phyloP scores from a whole-genome alignment of 92 coral and sea anemone genomes.

The Siderastrea radians region DNA sequence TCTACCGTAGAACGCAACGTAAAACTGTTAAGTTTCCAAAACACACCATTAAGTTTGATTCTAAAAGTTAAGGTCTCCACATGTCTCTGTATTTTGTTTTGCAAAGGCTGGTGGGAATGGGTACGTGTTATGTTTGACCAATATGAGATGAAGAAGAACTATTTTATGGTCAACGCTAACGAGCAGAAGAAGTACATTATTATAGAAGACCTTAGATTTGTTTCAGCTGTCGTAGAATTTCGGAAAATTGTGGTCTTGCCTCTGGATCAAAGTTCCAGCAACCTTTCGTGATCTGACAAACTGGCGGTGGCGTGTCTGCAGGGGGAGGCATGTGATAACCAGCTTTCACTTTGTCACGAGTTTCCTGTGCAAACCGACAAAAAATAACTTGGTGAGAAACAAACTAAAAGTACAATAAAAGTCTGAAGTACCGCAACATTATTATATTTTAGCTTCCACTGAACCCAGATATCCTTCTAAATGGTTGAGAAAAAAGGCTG shows the following conservation, averaged over 20 bases:
- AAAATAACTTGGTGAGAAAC: neutral
- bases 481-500: too few species aligned
- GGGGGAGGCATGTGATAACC: conserved; percentile 99
- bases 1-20: too few species aligned
- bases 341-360: conserved; percentile 93
- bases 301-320: conserved; percentile 86
- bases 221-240: conserved; percentile 75
- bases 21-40: too few species aligned
- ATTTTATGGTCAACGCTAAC: neutral
- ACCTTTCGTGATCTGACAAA: conserved; percentile 91
- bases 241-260: conserved; percentile 80
- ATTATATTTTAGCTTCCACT: too few species aligned
- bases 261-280: conserved; percentile 86
- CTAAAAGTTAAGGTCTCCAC: too few species aligned
- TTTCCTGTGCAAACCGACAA: conserved; percentile 73
- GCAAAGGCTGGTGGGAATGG: too few species aligned
- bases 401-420: neutral
- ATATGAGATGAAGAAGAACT: too few species aligned
- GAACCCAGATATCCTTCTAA: too few species aligned
- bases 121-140: too few species aligned
- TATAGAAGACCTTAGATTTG: conserved; percentile 62
- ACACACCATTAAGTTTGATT: too few species aligned
- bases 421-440: too few species aligned
- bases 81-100: too few species aligned
- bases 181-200: neutral